phyloP scores from a whole-genome alignment of 1,140 invertebrate genomes.

The Agrypnia vestita region DNA sequence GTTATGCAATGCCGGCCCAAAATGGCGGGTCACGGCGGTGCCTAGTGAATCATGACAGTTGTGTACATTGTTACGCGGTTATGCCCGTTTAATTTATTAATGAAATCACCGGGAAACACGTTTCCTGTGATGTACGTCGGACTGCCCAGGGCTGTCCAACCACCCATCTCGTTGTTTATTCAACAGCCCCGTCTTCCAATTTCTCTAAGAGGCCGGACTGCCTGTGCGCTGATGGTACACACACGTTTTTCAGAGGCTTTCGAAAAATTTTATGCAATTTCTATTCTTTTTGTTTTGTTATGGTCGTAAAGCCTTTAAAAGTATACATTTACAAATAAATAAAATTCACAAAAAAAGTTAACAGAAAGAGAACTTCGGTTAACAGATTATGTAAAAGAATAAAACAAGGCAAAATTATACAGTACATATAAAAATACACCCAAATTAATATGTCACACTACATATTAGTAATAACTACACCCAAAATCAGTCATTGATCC shows the following conservation, averaged over 20 bases:
- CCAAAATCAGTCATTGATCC: no score
- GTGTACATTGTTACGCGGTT: conserved; percentile 53
- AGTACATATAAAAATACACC: no score
- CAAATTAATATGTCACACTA: no score
- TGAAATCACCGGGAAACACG: conserved; percentile 59
- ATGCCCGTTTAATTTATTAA: conserved; percentile 59
- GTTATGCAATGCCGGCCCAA: conserved; percentile 7
- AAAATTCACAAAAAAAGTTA: no score
- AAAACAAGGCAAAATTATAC: no score
- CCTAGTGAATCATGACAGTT: conserved; percentile 57
- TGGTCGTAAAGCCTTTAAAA: no score
- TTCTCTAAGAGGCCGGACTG: no score
- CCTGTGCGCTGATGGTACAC: no score
- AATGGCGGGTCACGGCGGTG: conserved; percentile 1
- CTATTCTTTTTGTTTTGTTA: not conserved
- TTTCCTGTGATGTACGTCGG: conserved; percentile 51
- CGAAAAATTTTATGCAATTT: not conserved
- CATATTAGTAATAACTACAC: no score
- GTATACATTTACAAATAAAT: no score
- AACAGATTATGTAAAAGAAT: no score
- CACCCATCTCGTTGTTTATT: not conserved
- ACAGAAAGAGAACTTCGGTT: no score
- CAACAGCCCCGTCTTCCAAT: not conserved
- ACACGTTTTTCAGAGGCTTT: not conserved
- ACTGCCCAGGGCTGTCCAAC: conserved; percentile 6